These are phyloP conservation scores for Strix aluco DNA, from an alignment of 2,113 vertebrate species.

Conservation along the genomic window DNA sequence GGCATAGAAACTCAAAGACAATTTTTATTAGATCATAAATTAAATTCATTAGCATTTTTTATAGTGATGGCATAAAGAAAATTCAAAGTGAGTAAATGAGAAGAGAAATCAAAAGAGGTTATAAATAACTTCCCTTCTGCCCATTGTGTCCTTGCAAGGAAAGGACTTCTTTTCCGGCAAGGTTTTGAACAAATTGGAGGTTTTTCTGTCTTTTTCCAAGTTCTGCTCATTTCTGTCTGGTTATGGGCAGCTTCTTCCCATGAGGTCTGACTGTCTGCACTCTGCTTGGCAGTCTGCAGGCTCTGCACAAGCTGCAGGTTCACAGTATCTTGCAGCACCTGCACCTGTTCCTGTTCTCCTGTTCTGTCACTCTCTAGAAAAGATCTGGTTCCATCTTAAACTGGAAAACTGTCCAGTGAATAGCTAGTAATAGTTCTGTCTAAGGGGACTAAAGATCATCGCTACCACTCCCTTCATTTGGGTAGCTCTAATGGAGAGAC, in stretches of 20 bases:
- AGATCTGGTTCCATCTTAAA: neutral
- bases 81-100: neutral
- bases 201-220: neutral
- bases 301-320: neutral
- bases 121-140: neutral
- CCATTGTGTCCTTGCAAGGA: neutral
- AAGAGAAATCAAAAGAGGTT: conserved; percentile 15
- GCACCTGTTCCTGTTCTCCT: neutral
- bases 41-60: conserved; percentile 33
- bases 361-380: neutral
- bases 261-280: neutral
- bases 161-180: neutral
- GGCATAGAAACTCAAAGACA: neutral
- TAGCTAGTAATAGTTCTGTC: neutral
- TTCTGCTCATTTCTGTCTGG: neutral
- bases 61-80: neutral
- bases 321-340: neutral
- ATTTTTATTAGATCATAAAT: conserved; percentile 30
- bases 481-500: neutral
- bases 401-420: neutral
- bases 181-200: neutral
- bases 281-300: rapidly evolving
- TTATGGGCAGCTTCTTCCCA: neutral
- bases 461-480: neutral
- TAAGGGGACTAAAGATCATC: neutral